A percentile compares a stretch with the other conserved stretches of the same genome.
Evolutionary conservation across 2,113 vertebrate species (phyloP).

Genomic region (Desmodus rotundus): DNA sequence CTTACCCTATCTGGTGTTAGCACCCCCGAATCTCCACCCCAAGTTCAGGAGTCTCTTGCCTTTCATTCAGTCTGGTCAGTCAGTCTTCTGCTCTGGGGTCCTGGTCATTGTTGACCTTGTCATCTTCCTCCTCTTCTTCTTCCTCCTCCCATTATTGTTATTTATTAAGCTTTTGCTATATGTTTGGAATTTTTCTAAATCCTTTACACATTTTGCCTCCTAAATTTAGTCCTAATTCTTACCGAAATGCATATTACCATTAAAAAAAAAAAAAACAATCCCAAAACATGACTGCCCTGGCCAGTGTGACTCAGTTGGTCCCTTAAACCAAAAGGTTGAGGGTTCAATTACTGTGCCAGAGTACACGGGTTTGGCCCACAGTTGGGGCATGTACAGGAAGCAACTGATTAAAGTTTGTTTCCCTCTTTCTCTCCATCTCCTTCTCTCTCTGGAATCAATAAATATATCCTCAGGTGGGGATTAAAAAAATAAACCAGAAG

Average conservation of each 20-base stretch:
- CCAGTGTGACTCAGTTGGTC: no score
- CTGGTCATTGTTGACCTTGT: not conserved
- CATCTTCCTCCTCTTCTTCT: not conserved
- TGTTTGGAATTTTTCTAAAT: not conserved
- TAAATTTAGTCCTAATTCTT: not conserved
- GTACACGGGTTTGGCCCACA: no score
- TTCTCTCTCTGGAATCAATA: no score
- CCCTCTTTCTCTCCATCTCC: no score
- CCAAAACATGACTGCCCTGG: not conserved
- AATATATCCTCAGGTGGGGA: no score
- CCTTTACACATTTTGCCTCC: not conserved
- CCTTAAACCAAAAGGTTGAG: no score
- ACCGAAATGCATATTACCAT: not conserved
- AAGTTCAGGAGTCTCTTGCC: not conserved
- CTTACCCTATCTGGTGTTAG: rapidly evolving
- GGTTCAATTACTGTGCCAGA: no score
- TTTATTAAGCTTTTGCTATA: not conserved
- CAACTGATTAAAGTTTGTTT: no score
- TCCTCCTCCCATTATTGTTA: not conserved
- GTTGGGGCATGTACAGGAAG: no score
- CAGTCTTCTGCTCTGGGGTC: not conserved
- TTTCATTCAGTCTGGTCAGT: not conserved
- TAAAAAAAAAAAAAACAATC: not conserved
- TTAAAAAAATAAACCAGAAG: not conserved
- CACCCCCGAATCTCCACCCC: no score